phyloP scores from a whole-genome alignment of 2,113 vertebrate genomes.

The Cacatua alba region DNA sequence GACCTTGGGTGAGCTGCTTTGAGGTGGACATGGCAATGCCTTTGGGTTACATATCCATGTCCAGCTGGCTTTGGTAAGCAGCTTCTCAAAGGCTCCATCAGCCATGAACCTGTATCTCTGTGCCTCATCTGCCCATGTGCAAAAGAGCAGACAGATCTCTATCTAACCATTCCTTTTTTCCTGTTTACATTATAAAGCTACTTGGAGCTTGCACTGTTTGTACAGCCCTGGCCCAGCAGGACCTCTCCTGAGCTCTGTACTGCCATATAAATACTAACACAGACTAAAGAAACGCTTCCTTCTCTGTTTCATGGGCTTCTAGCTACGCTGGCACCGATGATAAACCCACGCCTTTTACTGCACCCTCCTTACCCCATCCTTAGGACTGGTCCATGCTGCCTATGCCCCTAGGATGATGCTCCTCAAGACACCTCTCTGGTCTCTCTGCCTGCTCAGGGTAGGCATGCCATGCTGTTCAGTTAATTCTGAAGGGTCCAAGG shows the following conservation, averaged over 20 bases:
- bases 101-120: not conserved
- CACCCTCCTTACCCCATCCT: not conserved
- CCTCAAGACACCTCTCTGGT: not conserved
- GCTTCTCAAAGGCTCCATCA: not conserved
- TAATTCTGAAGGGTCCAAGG: not conserved
- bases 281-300: not conserved
- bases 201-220: not conserved
- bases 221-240: not conserved
- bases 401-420: not conserved
- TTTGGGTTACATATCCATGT: rapidly evolving
- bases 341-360: not conserved
- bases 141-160: not conserved
- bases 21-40: not conserved
- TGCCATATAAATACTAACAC: not conserved
- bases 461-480: not conserved
- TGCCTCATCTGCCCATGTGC: not conserved
- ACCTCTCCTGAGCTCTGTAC: not conserved
- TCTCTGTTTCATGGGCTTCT: not conserved
- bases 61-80: not conserved
- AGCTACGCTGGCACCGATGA: not conserved
- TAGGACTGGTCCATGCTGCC: not conserved
- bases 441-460: not conserved
- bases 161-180: not conserved
- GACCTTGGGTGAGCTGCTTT: not conserved
- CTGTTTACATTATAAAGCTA: not conserved